Conservation (phyloP, 2,888 invertebrate species). For the Malthinus seriepunctatus region DNA sequence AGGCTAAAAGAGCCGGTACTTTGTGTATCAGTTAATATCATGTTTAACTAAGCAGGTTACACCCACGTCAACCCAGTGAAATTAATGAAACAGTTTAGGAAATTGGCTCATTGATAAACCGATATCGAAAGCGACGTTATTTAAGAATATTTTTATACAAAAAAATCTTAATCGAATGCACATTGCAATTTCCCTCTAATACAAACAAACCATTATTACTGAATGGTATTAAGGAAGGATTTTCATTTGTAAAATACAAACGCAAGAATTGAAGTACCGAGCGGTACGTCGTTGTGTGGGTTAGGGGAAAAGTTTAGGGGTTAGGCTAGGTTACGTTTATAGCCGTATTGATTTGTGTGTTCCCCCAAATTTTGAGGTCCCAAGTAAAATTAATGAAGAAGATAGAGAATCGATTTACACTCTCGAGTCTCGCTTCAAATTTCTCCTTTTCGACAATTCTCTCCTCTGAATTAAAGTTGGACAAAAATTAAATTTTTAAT, state of each 20-base stretch:
- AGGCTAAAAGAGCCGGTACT: no score
- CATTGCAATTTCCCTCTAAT: no score
- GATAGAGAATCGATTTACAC: background rate
- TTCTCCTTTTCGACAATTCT: background rate
- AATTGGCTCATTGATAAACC: no score
- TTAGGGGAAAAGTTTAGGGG: conserved; percentile 21
- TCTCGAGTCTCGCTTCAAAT: background rate
- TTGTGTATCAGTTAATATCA: no score
- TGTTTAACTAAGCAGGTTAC: no score
- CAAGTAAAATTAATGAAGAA: conserved; percentile 21
- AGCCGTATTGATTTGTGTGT: conserved; percentile 12
- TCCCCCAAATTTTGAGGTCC: conserved; percentile 20
- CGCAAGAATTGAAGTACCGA: conserved; percentile 7
- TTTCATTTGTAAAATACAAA: background rate
- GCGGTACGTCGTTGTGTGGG: conserved; percentile 10
- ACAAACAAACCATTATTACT: no score
- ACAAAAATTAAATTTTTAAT: background rate
- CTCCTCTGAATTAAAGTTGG: background rate
- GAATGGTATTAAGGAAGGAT: no score
- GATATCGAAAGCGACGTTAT: no score
- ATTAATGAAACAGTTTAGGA: no score
- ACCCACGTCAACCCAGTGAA: no score
- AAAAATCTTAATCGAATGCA: no score
- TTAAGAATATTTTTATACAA: no score
- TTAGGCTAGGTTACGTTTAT: conserved; percentile 18